Evolutionary conservation across 1,140 invertebrate species (phyloP).

Genomic region (Drosophila mauritiana): DNA sequence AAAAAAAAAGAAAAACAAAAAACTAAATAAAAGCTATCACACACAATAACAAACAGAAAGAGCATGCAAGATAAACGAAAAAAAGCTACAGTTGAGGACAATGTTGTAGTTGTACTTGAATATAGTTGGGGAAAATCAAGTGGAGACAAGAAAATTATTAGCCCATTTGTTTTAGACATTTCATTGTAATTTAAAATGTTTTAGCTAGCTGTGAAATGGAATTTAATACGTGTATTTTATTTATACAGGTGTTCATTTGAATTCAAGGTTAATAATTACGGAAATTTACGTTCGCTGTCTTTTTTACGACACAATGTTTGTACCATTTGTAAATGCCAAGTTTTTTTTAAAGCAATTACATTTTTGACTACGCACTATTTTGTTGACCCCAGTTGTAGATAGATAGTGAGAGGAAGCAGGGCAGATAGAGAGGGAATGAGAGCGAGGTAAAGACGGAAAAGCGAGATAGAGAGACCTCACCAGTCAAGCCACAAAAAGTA

Average conservation of each 20-base stretch:
- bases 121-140: neutral
- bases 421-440: slow-evolving; percentile 11
- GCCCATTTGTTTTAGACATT: neutral
- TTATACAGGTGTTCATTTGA: too few relatives aligned
- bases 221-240: too few relatives aligned
- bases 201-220: too few relatives aligned
- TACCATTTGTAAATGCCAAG: neutral
- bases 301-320: too few relatives aligned
- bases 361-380: neutral
- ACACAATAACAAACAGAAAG: slow-evolving; percentile 33
- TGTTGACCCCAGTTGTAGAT: slow-evolving; percentile 14
- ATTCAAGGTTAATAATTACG: too few relatives aligned
- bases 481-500: slow-evolving; percentile 62
- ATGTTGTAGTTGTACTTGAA: neutral
- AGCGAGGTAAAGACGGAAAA: slow-evolving; percentile 9
- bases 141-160: neutral
- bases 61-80: slow-evolving; percentile 45
- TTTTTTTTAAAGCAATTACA: neutral
- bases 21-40: slow-evolving; percentile 46
- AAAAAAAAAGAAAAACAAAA: slow-evolving; percentile 28
- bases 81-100: slow-evolving; percentile 6
- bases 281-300: neutral
- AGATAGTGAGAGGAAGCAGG: slow-evolving; percentile 41
- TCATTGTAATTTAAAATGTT: neutral
- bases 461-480: slow-evolving; percentile 21